phyloP scores from a whole-genome alignment of 1,140 invertebrate species.

The Brachionus koreanus region DNA sequence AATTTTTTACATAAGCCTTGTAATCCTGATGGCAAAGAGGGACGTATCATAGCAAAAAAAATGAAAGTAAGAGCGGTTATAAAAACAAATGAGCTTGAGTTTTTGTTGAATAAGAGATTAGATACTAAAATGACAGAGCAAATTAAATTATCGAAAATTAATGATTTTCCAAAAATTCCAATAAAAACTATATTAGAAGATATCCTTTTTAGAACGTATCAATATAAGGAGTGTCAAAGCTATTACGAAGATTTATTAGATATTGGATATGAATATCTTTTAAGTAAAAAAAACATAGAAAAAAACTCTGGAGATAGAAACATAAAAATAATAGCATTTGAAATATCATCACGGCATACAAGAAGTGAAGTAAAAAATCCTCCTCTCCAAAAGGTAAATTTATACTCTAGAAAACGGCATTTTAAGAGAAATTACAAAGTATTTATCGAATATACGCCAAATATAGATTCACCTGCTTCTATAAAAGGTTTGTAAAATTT shows the following conservation, averaged over 20 bases:
- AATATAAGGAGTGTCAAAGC: not conserved
- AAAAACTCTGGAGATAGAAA: not conserved
- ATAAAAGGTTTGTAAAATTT: not conserved
- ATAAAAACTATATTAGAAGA: not conserved
- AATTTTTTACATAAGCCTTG: slow-evolving; percentile 12
- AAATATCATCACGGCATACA: not conserved
- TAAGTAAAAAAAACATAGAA: not conserved
- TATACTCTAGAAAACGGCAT: not conserved
- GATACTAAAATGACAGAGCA: not conserved
- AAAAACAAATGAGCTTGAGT: not conserved
- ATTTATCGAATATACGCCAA: not conserved
- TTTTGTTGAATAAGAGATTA: not conserved
- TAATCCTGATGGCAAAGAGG: not conserved
- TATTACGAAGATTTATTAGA: not conserved
- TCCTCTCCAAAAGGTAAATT: not conserved
- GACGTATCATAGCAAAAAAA: not conserved
- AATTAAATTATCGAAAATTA: not conserved
- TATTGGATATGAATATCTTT: not conserved
- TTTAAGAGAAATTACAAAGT: not conserved
- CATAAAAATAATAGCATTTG: not conserved
- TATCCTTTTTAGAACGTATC: not conserved
- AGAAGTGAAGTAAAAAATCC: not conserved
- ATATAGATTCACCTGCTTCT: too few species aligned
- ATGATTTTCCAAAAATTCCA: not conserved
- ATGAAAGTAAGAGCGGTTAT: not conserved